phyloP scores from a whole-genome alignment of 2,797 vertebrate genomes.

The Cottoperca gobio region DNA sequence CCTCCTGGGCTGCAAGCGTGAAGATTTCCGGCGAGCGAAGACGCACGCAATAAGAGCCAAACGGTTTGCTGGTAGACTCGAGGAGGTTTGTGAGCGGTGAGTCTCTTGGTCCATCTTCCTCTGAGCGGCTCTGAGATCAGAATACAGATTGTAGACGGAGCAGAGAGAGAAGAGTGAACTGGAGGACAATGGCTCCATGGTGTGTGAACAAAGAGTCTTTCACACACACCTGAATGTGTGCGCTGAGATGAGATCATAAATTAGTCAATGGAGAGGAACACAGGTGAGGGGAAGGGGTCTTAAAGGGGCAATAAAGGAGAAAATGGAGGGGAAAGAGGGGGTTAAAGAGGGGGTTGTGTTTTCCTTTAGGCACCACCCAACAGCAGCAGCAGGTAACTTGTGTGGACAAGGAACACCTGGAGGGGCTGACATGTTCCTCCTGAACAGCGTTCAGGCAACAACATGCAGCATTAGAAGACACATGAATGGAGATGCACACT shows the following conservation, averaged over 20 bases:
- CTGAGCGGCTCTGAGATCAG: constrained; percentile 34
- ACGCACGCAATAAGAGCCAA: constrained; percentile 49
- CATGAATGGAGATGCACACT: constrained; percentile 20
- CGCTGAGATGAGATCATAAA: constrained; percentile 71
- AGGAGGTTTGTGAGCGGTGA: constrained; percentile 76
- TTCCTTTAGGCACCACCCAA: constrained; percentile 52
- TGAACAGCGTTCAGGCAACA: constrained; percentile 29
- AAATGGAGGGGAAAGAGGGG: background rate
- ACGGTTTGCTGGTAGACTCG: too few relatives aligned
- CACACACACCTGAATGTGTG: constrained; percentile 65
- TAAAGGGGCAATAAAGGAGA: constrained; percentile 16
- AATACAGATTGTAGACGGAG: constrained; percentile 52
- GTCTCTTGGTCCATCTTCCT: constrained; percentile 64
- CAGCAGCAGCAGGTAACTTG: constrained; percentile 54
- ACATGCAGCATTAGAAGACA: constrained; percentile 24
- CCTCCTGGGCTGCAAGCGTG: constrained; percentile 56
- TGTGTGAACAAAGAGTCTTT: constrained; percentile 74
- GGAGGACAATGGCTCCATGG: constrained; percentile 73
- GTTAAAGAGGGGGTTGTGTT: constrained; percentile 34
- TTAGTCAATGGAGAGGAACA: constrained; percentile 48
- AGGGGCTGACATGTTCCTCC: constrained; percentile 69
- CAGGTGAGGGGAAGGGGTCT: constrained; percentile 45
- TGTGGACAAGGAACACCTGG: constrained; percentile 61
- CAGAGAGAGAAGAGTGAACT: constrained; percentile 31
- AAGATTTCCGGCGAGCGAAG: constrained; percentile 45